Percentiles rank a stretch among this genome's conserved stretches.
phyloP scores from a whole-genome alignment of 2,888 invertebrate genomes.

The Bombyx huttoni region DNA sequence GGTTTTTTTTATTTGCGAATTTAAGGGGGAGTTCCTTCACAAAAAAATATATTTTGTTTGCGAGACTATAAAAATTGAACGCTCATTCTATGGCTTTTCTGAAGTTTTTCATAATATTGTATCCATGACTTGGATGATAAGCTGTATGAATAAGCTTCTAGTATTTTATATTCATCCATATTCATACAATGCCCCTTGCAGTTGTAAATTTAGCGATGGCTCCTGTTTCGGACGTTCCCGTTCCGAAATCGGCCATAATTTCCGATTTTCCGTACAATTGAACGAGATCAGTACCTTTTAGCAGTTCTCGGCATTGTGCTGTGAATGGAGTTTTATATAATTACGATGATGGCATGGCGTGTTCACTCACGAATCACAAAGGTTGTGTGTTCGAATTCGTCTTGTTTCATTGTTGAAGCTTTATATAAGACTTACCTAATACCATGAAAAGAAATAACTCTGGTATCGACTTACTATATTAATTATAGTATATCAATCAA shows the following conservation, averaged over 20 bases:
- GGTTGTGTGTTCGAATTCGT: too few relatives aligned
- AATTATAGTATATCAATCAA: too few relatives aligned
- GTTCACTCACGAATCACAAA: background rate
- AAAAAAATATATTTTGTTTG: too few relatives aligned
- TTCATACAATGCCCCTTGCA: conserved; percentile 21
- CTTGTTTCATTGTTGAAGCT: too few relatives aligned
- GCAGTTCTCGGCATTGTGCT: conserved; percentile 1
- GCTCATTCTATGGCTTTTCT: too few relatives aligned
- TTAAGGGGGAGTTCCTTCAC: too few relatives aligned
- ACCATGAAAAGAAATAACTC: too few relatives aligned
- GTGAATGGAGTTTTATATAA: conserved; percentile 1
- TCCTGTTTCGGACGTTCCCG: conserved; percentile 35
- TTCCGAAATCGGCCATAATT: conserved; percentile 53
- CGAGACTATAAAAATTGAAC: too few relatives aligned
- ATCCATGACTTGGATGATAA: background rate
- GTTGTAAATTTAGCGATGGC: conserved; percentile 39
- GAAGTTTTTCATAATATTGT: too few relatives aligned
- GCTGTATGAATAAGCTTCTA: background rate
- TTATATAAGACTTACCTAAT: too few relatives aligned
- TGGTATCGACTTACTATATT: too few relatives aligned
- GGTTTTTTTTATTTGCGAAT: too few relatives aligned
- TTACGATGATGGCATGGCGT: background rate
- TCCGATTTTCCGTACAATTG: conserved; percentile 65
- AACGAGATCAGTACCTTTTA: conserved; percentile 40
- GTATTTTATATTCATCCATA: conserved; percentile 21